Conservation (phyloP, 2,113 vertebrate species). For the Cyprichromis sp. region DNA sequence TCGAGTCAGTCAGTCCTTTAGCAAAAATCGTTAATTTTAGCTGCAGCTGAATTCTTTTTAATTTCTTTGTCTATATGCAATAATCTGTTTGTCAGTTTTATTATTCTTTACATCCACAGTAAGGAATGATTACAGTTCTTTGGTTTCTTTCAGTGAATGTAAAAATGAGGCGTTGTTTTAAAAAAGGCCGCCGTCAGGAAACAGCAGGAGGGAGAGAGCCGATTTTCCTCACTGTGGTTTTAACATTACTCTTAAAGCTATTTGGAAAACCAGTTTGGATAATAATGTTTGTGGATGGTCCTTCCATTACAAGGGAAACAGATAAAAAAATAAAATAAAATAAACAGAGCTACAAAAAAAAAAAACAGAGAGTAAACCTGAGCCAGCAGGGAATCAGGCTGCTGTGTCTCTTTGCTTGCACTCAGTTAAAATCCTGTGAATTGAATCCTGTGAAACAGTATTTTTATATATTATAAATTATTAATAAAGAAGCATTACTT, state of each 20-base stretch:
- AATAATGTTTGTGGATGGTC: neutral
- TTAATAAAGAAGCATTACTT: neutral
- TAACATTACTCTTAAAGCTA: conserved; percentile 1
- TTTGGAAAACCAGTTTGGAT: neutral
- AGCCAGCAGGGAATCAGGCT: neutral
- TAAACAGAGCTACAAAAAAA: neutral
- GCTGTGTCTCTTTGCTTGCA: accelerated
- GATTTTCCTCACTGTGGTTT: conserved; percentile 8
- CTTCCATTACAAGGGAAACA: neutral
- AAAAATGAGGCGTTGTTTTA: conserved; percentile 19
- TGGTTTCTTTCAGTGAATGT: conserved; percentile 16
- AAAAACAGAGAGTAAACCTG: accelerated
- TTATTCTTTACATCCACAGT: neutral
- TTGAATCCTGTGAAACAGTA: too few relatives aligned
- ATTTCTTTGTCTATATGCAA: neutral
- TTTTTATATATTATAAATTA: neutral
- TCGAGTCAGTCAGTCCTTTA: neutral
- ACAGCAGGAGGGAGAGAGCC: neutral
- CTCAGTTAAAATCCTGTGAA: neutral
- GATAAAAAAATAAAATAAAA: neutral
- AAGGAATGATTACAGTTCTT: neutral
- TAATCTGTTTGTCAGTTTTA: neutral
- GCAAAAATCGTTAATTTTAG: neutral
- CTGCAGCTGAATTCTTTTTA: neutral
- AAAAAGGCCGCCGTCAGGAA: neutral